Conservation (phyloP, 2,888 invertebrate species). For the Nomada ferruginata region DNA sequence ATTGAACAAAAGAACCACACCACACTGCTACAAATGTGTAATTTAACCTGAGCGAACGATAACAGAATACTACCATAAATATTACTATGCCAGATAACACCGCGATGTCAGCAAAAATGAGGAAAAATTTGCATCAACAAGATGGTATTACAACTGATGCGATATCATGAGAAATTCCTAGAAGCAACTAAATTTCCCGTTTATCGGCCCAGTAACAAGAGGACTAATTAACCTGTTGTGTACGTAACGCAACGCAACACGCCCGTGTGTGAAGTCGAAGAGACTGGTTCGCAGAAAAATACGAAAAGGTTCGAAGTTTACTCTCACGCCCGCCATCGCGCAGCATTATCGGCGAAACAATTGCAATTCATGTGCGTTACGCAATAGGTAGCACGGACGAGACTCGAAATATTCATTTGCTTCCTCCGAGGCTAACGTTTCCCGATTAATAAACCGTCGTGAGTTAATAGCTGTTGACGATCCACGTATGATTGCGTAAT, state of each 20-base stretch:
- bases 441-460: slow-evolving; percentile 41
- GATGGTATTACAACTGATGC: neutral
- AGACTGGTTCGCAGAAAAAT: slow-evolving; percentile 4
- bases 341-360: slow-evolving; percentile 28
- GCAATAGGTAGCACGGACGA: slow-evolving; percentile 26
- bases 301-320: neutral
- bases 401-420: slow-evolving; percentile 34
- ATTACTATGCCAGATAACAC: neutral
- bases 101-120: no score
- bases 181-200: neutral
- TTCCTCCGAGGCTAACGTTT: slow-evolving; percentile 21
- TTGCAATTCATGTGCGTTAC: slow-evolving; percentile 46
- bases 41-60: neutral
- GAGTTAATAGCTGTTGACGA: slow-evolving; percentile 34
- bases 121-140: neutral
- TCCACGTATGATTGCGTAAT: slow-evolving; percentile 31
- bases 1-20: neutral
- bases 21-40: neutral
- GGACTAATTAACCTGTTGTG: neutral
- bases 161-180: neutral
- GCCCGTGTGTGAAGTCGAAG: neutral
- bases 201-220: slow-evolving; percentile 4
- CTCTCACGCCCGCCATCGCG: neutral
- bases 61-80: neutral
- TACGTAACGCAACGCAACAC: neutral